These are phyloP conservation scores for Microcaecilia unicolor DNA, from an alignment of 2,797 vertebrate species.

Conservation along the genomic window DNA sequence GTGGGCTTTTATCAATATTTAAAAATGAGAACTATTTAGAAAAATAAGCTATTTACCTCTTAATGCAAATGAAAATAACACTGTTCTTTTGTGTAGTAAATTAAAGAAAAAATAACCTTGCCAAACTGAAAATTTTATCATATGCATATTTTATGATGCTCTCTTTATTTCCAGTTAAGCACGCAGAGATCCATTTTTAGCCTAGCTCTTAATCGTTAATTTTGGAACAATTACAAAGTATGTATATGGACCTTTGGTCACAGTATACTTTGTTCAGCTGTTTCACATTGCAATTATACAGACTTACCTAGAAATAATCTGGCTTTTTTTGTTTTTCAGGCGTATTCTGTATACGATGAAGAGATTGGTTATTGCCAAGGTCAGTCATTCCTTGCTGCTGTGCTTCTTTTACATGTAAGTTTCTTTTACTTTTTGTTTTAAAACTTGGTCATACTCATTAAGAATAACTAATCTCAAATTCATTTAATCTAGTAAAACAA, in stretches of 20 bases:
- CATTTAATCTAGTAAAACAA: background rate
- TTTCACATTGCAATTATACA: fast-evolving
- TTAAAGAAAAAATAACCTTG: too few relatives aligned
- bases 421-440: fast-evolving
- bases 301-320: background rate
- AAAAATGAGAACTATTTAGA: too few relatives aligned
- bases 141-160: too few relatives aligned
- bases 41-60: too few relatives aligned
- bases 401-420: slow-evolving; percentile 94
- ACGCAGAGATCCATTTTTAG: too few relatives aligned
- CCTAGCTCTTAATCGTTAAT: too few relatives aligned
- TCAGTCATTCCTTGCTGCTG: slow-evolving; percentile 93
- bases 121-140: too few relatives aligned
- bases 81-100: too few relatives aligned
- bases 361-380: slow-evolving; percentile 98
- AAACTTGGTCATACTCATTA: background rate
- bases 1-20: too few relatives aligned
- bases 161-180: too few relatives aligned
- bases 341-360: slow-evolving; percentile 97
- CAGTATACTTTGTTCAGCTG: background rate
- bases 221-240: background rate
- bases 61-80: too few relatives aligned
- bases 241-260: background rate
- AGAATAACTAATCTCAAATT: background rate
- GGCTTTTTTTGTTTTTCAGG: slow-evolving; percentile 47